Base-by-base conservation (phyloP, 1,140 invertebrate genomes). In the Drosophila tristis region DNA sequence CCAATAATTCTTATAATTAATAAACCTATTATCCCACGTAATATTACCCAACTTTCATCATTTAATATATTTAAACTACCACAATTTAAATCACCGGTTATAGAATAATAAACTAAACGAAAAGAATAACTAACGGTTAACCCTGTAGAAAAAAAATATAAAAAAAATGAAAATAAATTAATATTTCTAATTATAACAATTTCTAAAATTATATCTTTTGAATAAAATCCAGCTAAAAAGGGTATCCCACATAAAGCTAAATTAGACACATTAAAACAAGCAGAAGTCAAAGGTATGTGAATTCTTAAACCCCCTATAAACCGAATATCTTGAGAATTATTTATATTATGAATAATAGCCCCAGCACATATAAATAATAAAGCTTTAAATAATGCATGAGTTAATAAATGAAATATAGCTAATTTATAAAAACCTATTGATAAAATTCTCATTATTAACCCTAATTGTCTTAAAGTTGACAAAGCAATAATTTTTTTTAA, bases 391-490 rank as follows among this genome's bases (percentile, higher is more conserved):
- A 95, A 92, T 59, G 94, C 94, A 94, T 95, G 94, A 70, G 87
- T 93, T 80, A 95, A 84, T 77, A 95, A 90, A 94, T 95, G 94
- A 92, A 94, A 95, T 93, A 94, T 95, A 72, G 93, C 91, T 77
- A 94, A 92, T 74, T 92, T 79, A 65, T 76, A 79, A 75, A 91
- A 90, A 0, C 84, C 90, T 80, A 94, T 86, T 7, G 92, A 90
- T 82, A 95, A 92, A 92, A 93, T 93, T 91, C 93, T 93, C 91
- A 95, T 94, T 50, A 76, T 76, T 94, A 95, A 5, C 93, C 94
- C 3, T 92, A 96, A 93, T 77, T 96, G 95, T 15, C 94, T 95
- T 91, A 96, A 93, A 55, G 95, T 96, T 7, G 95, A 95, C 70
- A 95, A 92, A 91, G 95, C 95, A 20, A 20, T 20, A 20, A 20